Percentiles rank a stretch among this genome's conserved stretches.
Conservation (phyloP, 1,140 invertebrate genomes). For the Euglossa dilemma region DNA sequence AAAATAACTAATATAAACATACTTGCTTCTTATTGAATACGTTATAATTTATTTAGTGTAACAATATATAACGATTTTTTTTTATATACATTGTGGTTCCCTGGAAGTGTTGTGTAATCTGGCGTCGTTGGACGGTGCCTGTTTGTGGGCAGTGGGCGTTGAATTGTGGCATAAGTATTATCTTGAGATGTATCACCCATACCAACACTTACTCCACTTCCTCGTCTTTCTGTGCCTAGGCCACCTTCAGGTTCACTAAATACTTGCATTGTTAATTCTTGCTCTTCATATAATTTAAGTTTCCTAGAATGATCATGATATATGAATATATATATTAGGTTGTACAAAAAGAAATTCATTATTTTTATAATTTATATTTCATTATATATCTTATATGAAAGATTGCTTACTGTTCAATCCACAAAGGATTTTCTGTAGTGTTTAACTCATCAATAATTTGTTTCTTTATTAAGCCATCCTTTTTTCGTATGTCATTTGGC, state of each 20-base stretch:
- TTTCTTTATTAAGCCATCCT: conserved; percentile 91
- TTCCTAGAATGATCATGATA: conserved; percentile 83
- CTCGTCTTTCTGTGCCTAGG: conserved; percentile 81
- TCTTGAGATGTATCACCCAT: conserved; percentile 84
- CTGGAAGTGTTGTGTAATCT: conserved; percentile 88
- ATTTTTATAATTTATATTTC: too few relatives aligned
- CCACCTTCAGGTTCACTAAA: conserved; percentile 89
- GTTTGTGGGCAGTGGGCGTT: conserved; percentile 84
- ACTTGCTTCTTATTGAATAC: conserved; percentile 56
- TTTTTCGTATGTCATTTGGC: conserved; percentile 87
- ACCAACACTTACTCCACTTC: conserved; percentile 81
- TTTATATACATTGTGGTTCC: conserved; percentile 79
- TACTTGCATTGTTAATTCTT: conserved; percentile 96
- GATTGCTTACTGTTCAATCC: conserved; percentile 92
- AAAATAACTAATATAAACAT: conserved; percentile 45
- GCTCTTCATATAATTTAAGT: conserved; percentile 94
- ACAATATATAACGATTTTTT: neutral
- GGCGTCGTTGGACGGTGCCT: conserved; percentile 84
- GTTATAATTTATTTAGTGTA: neutral
- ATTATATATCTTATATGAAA: neutral
- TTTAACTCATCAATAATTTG: conserved; percentile 92
- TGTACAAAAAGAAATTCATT: too few relatives aligned
- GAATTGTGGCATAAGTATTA: conserved; percentile 94
- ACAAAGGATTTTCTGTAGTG: conserved; percentile 95
- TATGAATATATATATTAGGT: neutral